Evolutionary conservation across 2,888 invertebrate species (phyloP).

Genomic region (Endomychus coccineus): DNA sequence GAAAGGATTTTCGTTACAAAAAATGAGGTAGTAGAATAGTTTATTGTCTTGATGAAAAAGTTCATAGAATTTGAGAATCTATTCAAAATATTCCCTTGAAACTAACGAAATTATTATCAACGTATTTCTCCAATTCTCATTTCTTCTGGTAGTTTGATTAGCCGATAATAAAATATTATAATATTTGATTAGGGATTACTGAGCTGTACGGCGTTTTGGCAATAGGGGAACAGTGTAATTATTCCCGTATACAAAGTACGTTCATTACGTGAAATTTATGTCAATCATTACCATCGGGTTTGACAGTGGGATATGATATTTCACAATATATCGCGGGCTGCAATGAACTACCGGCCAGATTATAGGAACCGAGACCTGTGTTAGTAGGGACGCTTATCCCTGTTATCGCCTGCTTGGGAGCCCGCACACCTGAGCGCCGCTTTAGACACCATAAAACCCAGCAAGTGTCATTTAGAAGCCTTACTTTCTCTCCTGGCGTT

Average conservation of each 20-base stretch:
- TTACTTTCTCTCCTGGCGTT: constrained; percentile 11
- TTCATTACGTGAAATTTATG: constrained; percentile 45
- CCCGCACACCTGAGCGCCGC: constrained; percentile 41
- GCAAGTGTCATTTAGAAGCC: constrained; percentile 16
- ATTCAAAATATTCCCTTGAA: too few relatives aligned
- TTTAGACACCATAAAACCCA: constrained; percentile 19
- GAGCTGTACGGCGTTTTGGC: too few relatives aligned
- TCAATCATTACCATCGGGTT: constrained; percentile 45
- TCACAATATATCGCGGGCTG: constrained; percentile 38
- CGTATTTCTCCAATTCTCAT: too few relatives aligned
- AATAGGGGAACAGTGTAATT: constrained; percentile 26
- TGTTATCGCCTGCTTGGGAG: constrained; percentile 44
- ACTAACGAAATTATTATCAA: too few relatives aligned
- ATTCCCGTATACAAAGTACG: constrained; percentile 36
- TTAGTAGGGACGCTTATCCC: constrained; percentile 40
- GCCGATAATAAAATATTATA: too few relatives aligned
- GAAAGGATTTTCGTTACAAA: too few relatives aligned
- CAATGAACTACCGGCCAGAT: constrained; percentile 40
- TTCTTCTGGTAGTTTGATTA: too few relatives aligned
- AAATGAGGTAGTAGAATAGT: too few relatives aligned
- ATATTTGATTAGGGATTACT: too few relatives aligned
- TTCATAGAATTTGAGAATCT: too few relatives aligned
- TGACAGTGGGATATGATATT: constrained; percentile 45
- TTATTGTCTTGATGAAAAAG: too few relatives aligned
- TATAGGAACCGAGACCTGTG: constrained; percentile 34